Conservation (phyloP, 1,140 invertebrate genomes). For the Drosophila arizonae region DNA sequence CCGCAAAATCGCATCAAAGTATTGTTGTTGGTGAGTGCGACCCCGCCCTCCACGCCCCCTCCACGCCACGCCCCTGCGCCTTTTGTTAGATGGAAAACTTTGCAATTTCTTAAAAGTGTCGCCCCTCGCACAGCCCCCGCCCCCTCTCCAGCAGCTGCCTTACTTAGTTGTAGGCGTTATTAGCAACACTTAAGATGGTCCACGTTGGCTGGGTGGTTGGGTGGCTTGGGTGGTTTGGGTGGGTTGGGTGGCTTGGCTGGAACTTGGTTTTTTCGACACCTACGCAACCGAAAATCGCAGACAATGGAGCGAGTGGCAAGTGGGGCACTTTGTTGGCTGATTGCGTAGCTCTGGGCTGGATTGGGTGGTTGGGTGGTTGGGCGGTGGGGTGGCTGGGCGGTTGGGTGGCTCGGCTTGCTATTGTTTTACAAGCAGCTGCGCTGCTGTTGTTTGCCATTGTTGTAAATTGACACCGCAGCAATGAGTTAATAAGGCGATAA, state of each 20-base stretch:
- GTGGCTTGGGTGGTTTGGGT: not conserved
- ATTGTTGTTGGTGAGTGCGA: conserved; percentile 63
- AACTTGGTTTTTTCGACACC: conserved; percentile 46
- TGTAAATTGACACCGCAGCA: conserved; percentile 77
- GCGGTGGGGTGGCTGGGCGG: conserved; percentile 1
- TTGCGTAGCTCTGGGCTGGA: no score
- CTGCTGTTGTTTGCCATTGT: conserved; percentile 45
- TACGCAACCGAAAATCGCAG: conserved; percentile 35
- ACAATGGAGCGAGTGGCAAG: conserved; percentile 14
- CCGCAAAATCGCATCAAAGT: conserved; percentile 81
- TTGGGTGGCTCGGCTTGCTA: conserved; percentile 31
- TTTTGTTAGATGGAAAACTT: conserved; percentile 72
- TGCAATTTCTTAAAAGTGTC: conserved; percentile 81
- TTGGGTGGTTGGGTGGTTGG: conserved; percentile 3
- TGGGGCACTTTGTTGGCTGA: conserved; percentile 9
- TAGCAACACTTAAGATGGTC: conserved; percentile 71
- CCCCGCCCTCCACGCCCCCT: not conserved
- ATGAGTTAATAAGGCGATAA: conserved; percentile 78
- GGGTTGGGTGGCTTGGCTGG: not conserved
- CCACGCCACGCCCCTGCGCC: conserved; percentile 1
- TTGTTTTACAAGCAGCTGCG: conserved; percentile 53
- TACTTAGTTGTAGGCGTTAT: conserved; percentile 77
- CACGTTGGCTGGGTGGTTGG: not conserved
- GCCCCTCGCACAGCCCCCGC: not conserved
- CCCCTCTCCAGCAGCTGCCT: conserved; percentile 50